Evolutionary conservation across 2,888 invertebrate genomes (phyloP).

Genomic region (Drosophila neotestacea): DNA sequence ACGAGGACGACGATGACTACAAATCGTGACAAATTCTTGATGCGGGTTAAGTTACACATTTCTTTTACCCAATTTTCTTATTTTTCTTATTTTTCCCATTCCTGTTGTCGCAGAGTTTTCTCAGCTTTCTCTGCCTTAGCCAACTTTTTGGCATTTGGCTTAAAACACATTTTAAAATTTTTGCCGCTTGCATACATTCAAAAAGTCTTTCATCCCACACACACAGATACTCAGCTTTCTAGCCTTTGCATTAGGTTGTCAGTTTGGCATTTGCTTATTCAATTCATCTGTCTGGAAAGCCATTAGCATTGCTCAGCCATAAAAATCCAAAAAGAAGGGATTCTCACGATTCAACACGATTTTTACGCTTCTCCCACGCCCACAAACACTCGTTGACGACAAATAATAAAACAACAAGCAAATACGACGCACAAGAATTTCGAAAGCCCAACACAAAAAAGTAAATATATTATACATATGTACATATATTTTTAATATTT

Average conservation of each 20-base stretch:
- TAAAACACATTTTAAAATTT: conserved; percentile 59
- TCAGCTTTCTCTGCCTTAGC: conserved; percentile 11
- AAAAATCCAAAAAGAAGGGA: conserved; percentile 44
- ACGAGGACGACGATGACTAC: conserved; percentile 65
- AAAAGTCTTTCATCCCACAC: conserved; percentile 30
- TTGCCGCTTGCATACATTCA: conserved; percentile 41
- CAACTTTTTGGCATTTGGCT: conserved; percentile 68
- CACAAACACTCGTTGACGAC: conserved; percentile 5
- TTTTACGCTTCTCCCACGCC: conserved; percentile 9
- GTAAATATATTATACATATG: conserved; percentile 2
- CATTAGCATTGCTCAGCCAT: conserved; percentile 58
- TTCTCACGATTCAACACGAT: conserved; percentile 14
- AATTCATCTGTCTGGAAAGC: conserved; percentile 57
- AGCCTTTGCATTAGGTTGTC: conserved; percentile 49
- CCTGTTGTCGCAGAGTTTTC: not conserved
- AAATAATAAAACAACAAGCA: conserved; percentile 39
- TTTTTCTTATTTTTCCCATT: conserved; percentile 20
- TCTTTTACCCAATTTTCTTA: conserved; percentile 47
- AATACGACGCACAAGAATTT: conserved; percentile 23
- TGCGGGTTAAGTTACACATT: conserved; percentile 77
- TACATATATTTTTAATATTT: conserved; percentile 62
- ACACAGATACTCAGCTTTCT: conserved; percentile 18
- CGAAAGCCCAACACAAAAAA: conserved; percentile 29
- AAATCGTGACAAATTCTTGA: conserved; percentile 80
- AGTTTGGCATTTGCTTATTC: conserved; percentile 58